Evolutionary conservation across 2,797 vertebrate genomes (phyloP).

Genomic region (Pseudochirops cupreus): DNA sequence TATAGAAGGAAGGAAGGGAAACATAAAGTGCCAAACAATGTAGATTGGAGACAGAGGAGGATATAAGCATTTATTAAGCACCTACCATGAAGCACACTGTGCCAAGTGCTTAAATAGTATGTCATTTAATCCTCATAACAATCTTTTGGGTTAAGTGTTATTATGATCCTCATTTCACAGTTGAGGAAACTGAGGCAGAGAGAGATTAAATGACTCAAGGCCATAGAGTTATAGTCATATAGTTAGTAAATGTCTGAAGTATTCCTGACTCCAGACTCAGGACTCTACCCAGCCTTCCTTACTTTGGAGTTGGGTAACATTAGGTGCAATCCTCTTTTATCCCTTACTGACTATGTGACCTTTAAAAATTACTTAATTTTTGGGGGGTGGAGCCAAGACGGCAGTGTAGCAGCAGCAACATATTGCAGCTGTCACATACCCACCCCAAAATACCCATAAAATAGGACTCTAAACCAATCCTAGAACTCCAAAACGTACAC

Average conservation of each 20-base stretch:
- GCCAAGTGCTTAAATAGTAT: neutral
- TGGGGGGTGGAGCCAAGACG: no score
- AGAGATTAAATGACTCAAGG: neutral
- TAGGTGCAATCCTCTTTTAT: neutral
- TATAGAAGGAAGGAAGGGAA: constrained; percentile 53
- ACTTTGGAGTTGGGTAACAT: neutral
- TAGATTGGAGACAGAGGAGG: neutral
- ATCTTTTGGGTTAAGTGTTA: neutral
- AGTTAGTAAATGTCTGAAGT: neutral
- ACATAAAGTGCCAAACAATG: constrained; percentile 44
- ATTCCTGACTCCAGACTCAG: neutral
- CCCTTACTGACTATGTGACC: neutral
- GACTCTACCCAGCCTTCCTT: neutral
- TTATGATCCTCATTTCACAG: neutral
- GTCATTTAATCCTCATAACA: neutral
- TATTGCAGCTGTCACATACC: no score
- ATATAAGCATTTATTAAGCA: neutral
- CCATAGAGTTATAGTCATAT: neutral
- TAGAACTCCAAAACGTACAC: no score
- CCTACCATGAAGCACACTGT: neutral
- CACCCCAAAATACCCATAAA: no score
- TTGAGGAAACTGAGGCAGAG: neutral
- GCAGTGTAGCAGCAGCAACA: no score
- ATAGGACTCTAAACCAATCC: no score
- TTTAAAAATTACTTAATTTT: neutral